Conservation (phyloP, 2,888 invertebrate species). For the Eupithecia pulchellata region DNA sequence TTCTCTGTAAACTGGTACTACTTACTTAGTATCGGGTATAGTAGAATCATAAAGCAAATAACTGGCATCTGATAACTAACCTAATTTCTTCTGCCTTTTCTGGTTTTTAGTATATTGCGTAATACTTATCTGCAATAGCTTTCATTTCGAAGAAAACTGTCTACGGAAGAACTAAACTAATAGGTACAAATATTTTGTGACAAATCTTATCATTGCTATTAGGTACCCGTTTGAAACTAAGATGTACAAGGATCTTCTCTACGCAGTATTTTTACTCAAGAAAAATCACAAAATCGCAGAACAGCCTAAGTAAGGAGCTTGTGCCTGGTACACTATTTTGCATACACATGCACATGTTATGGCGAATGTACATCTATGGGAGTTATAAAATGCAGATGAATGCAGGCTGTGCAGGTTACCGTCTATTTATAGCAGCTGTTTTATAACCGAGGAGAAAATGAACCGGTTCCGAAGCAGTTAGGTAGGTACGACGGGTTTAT, state of each 20-base stretch:
- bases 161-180: too few relatives aligned
- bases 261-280: background rate
- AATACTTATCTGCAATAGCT: constrained; percentile 3
- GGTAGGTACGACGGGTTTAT: constrained; percentile 26
- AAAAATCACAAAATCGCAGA: background rate
- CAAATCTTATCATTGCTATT: background rate
- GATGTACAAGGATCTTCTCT: background rate
- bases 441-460: constrained; percentile 43
- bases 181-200: background rate
- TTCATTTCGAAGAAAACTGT: background rate
- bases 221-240: background rate
- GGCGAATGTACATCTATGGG: constrained; percentile 1
- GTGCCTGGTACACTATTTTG: background rate
- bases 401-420: constrained; percentile 8
- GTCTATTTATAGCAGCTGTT: constrained; percentile 41
- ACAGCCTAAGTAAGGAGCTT: background rate
- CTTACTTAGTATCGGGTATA: background rate
- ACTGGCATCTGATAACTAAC: constrained; percentile 2
- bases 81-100: background rate
- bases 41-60: constrained; percentile 12
- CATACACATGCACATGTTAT: background rate
- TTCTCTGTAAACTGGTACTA: background rate
- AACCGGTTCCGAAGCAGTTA: constrained; percentile 34
- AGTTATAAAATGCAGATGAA: constrained; percentile 13
- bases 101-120: background rate